Evolutionary conservation across 2,113 vertebrate species (phyloP).

Genomic region (Lonchura striata): DNA sequence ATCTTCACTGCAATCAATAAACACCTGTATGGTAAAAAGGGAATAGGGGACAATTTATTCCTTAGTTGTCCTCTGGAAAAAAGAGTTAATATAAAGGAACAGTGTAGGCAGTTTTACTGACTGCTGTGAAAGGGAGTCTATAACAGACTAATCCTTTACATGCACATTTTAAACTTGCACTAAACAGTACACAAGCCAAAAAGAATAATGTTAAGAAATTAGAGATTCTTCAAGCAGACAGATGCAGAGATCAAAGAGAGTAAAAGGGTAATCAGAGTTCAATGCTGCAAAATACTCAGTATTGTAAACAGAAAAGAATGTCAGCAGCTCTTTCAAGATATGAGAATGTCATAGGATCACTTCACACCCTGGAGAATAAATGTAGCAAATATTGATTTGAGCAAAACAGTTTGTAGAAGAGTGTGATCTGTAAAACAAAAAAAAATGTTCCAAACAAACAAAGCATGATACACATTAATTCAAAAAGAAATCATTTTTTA

Average conservation of each 20-base stretch:
- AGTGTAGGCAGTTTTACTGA: neutral
- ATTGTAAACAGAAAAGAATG: neutral
- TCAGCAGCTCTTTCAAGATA: neutral
- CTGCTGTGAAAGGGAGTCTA: neutral
- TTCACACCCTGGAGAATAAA: neutral
- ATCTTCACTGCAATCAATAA: neutral
- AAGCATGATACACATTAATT: neutral
- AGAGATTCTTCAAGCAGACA: neutral
- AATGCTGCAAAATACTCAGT: neutral
- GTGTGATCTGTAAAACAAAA: neutral
- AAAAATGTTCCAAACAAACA: neutral
- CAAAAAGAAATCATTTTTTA: neutral
- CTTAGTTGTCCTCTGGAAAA: neutral
- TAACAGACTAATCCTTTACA: neutral
- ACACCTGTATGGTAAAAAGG: neutral
- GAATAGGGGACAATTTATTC: neutral
- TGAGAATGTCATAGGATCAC: neutral
- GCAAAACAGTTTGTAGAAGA: neutral
- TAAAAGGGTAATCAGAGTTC: neutral
- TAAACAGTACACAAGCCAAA: neutral
- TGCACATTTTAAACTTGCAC: neutral
- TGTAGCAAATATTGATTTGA: neutral
- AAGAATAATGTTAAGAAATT: neutral
- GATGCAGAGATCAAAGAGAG: neutral
- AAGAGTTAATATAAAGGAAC: neutral